Base-by-base conservation (phyloP, 2,797 vertebrate genomes). In the Pseudochaenichthys georgianus region DNA sequence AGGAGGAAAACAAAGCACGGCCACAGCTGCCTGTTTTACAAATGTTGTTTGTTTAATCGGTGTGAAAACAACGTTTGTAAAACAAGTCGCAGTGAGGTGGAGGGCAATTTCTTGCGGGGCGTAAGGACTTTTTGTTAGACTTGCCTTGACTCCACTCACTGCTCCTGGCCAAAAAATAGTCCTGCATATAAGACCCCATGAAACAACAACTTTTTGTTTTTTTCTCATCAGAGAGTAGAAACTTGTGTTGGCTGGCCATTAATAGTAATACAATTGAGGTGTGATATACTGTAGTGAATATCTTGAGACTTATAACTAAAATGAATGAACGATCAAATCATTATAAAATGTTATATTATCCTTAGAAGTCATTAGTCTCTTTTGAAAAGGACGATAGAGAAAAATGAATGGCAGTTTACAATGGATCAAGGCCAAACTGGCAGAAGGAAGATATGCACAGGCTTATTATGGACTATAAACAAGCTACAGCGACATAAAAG, bases 391-490 rank as follows among this genome's bases (percentile, higher is more conserved):
- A 53, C 77, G 66, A 74, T 63, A 63, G 51, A 31, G 68, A 70
- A 62, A 75, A 74, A 80, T 60, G 23, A 73, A 76, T 76, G 79
- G 75, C 82, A 84, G 78, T 84, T 86, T 75, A 70, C 31, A 66
- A 75, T 86, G 89, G 85, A 91, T 62, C 46, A 31, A 55, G 73
- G 84, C 91, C 89, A 92, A 89, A 77, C 80, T 87, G 85, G 89
- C 89, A 89, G 80, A 77, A 78, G 83, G 83, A 77, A 82, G 88
- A 82, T 84, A 89, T 88, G 88, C 75, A 54, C 76, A 62, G 84
- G 86, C 88, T 89, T 90, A 91, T 87, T 89, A 89, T 82, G 80
- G 77, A 88, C 81, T 75, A 82, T 91, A 91, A 94, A 94, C 89
- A 94, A 88, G 94, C 89, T 82, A 88, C 71, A 74, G 69, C 61